phyloP scores from a whole-genome alignment of 2,797 vertebrate species.

The Scleropages formosus region DNA sequence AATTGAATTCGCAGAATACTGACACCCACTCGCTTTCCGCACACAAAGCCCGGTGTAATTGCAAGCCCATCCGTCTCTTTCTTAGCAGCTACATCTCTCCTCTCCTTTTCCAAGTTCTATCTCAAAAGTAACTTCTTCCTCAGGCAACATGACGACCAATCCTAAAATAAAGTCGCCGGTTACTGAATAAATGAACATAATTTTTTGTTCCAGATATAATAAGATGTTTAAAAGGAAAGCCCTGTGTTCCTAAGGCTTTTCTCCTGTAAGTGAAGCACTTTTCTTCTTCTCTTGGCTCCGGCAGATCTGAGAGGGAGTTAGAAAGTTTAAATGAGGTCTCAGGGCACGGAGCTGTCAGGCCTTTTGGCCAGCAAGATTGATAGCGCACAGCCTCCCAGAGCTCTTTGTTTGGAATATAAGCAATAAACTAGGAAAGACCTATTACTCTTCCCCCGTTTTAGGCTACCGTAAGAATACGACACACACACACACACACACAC shows the following conservation, averaged over 20 bases:
- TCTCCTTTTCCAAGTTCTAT: slow-evolving; percentile 33
- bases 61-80: slow-evolving; percentile 53
- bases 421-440: slow-evolving; percentile 75
- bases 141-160: slow-evolving; percentile 38
- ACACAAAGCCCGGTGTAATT: slow-evolving; percentile 72
- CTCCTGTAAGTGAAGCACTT: slow-evolving; percentile 59
- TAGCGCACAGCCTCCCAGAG: slow-evolving; percentile 83
- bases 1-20: slow-evolving; percentile 71
- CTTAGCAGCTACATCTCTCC: slow-evolving; percentile 43
- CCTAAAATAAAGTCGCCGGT: slow-evolving; percentile 11
- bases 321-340: slow-evolving; percentile 96
- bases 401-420: slow-evolving; percentile 98
- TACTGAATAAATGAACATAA: slow-evolving; percentile 57
- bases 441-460: slow-evolving; percentile 57
- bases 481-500: background rate
- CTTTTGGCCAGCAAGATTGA: slow-evolving; percentile 98
- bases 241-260: slow-evolving; percentile 30
- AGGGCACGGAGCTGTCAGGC: slow-evolving; percentile 98
- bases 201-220: slow-evolving; percentile 23
- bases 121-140: background rate
- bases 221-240: slow-evolving; percentile 39
- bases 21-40: slow-evolving; percentile 86
- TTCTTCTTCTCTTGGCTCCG: slow-evolving; percentile 79
- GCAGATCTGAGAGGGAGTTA: slow-evolving; percentile 88
- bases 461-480: slow-evolving; percentile 34